phyloP scores from a whole-genome alignment of 2,797 vertebrate species.

The Anniella stebbinsi region DNA sequence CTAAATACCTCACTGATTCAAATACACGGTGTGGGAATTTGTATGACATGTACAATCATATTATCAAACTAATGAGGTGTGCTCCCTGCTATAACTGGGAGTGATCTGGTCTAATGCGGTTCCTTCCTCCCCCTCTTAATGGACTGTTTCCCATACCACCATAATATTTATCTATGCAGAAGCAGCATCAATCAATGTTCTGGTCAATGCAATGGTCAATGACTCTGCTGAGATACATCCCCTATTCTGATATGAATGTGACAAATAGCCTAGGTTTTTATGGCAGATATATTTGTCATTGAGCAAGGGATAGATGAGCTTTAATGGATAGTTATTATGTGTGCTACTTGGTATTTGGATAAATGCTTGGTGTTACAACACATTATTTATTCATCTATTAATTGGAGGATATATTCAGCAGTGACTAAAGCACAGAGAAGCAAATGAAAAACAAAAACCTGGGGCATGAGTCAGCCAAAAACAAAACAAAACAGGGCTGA shows the following conservation, averaged over 20 bases:
- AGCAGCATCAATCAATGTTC: slow-evolving; percentile 48
- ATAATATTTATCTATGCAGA: slow-evolving; percentile 38
- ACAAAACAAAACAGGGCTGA: not conserved
- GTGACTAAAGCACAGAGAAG: not conserved
- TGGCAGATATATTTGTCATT: slow-evolving; percentile 44
- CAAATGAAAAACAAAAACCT: not conserved
- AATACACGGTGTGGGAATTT: slow-evolving; percentile 66
- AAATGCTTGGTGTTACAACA: slow-evolving; percentile 25
- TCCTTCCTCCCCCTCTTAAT: slow-evolving; percentile 47
- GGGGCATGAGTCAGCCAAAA: fast-evolving
- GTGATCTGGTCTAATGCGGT: slow-evolving; percentile 59
- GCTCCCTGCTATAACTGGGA: slow-evolving; percentile 66
- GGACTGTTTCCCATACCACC: slow-evolving; percentile 53
- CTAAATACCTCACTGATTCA: slow-evolving; percentile 70
- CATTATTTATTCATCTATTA: slow-evolving; percentile 45
- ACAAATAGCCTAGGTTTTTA: slow-evolving; percentile 58
- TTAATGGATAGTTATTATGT: slow-evolving; percentile 46
- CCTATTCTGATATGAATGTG: slow-evolving; percentile 21
- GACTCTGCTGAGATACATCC: slow-evolving; percentile 57
- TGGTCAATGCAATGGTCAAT: slow-evolving; percentile 46
- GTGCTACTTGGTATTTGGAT: slow-evolving; percentile 20
- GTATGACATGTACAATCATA: slow-evolving; percentile 67
- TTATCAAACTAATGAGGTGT: slow-evolving; percentile 76
- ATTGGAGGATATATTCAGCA: slow-evolving; percentile 19
- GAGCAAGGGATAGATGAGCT: slow-evolving; percentile 30